Conservation (phyloP, 2,888 invertebrate genomes). For the Sarcophaga variegata region DNA sequence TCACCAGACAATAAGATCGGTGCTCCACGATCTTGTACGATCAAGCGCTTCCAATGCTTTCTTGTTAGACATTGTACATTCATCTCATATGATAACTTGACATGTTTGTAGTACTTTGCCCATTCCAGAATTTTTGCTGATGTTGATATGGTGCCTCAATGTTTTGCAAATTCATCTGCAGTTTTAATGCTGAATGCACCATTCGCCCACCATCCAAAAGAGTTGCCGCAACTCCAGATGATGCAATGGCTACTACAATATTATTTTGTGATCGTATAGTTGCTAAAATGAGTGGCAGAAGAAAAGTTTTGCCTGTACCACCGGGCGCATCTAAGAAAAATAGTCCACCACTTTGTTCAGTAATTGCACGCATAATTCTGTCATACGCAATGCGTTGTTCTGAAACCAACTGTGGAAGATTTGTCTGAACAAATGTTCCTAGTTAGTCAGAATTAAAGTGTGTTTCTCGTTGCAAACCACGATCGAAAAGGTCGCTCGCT, state of each 20-base stretch:
- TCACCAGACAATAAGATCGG: too few relatives aligned
- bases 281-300: too few relatives aligned
- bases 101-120: conserved; percentile 22
- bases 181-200: conserved; percentile 49
- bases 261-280: too few relatives aligned
- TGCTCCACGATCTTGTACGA: too few relatives aligned
- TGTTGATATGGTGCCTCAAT: conserved; percentile 7
- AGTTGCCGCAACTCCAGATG: conserved; percentile 70
- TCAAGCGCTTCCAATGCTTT: too few relatives aligned
- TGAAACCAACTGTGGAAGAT: too few relatives aligned
- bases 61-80: too few relatives aligned
- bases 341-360: too few relatives aligned
- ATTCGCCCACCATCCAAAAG: conserved; percentile 72
- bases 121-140: conserved; percentile 15
- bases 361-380: too few relatives aligned
- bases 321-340: conserved; percentile 42
- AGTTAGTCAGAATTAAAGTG: conserved; percentile 25
- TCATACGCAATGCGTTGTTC: not conserved
- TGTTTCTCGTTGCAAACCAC: conserved; percentile 28
- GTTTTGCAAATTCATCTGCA: not conserved
- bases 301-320: not conserved
- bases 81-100: too few relatives aligned
- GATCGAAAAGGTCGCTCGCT: conserved; percentile 24
- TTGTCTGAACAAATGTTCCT: conserved; percentile 15
- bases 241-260: too few relatives aligned